Evolutionary conservation across 2,113 vertebrate species (phyloP), one percentile per base, ranked within the genome.

Genomic region (Oreotrochilus melanogaster): DNA sequence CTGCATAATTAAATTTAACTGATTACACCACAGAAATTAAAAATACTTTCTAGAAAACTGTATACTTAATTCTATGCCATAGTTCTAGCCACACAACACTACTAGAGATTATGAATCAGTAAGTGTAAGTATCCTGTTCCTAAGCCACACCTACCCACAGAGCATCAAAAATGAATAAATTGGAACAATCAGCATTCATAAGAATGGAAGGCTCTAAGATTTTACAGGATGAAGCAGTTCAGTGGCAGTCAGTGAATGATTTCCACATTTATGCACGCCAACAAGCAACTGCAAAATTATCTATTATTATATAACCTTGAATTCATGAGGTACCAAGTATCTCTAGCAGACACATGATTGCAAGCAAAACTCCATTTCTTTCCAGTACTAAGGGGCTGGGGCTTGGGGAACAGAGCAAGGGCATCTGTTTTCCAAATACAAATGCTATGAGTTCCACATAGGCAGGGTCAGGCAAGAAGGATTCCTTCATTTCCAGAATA

Each of bases 181-280:
- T 7, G n/a, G 60, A 93, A 83, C 86, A 83, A 76, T 13, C 47
- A 47, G 30, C n/a, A 89, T 78, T 72, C 14, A 48, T 21, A 89
- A 60, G 43, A 48, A 89, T 95, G 74, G 54, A n/a, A 14, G 25
- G 75, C 48, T 84, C 84, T 42, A 37, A 92, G 76, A 78, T 88
- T 95, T 89, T 45, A 80, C 82, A 91, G 50, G 27, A 85, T 3
- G 10, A 90, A 95, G 62, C 0, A 7, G 78, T 75, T 90, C 73
- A 76, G 69, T 62, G 60, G 33, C 39, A 39, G 39, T 39, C 39
- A 39, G 39, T 39, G 39, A 39, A 39, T 39, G 39, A 39, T 11
- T 93, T 75, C 51, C 73, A 42, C 72, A 76, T 90, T 94, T 78
- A 73, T 35, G 47, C 58, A 80, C 57, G 92, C 51, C 67, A 92